These are phyloP conservation scores for Strigamia crassipes DNA, from an alignment of 2,888 invertebrate genomes.

Conservation along the genomic window DNA sequence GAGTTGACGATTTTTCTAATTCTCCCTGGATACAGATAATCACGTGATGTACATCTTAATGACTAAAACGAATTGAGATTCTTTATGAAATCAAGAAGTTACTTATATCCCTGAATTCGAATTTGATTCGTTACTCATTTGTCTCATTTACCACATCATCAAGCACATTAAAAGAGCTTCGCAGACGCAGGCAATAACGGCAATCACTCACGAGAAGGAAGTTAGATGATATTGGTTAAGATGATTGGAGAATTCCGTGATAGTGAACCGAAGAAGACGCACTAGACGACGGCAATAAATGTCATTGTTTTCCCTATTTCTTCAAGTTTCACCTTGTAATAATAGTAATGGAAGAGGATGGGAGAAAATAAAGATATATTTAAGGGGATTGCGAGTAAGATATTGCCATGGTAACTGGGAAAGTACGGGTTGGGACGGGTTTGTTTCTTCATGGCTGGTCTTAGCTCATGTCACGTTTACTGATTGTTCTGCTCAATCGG, in stretches of 20 bases:
- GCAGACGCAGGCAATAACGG: not conserved
- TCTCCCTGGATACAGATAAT: not conserved
- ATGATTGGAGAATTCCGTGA: not conserved
- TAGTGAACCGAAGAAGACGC: too few species aligned
- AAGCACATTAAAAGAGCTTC: not conserved
- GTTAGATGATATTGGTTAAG: not conserved
- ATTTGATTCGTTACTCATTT: not conserved
- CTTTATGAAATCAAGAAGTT: not conserved
- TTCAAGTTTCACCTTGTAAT: not conserved
- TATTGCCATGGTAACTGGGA: not conserved
- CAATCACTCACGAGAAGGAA: not conserved
- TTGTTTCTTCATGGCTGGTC: slow-evolving; percentile 19
- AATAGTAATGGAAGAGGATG: not conserved
- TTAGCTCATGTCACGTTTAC: slow-evolving; percentile 34
- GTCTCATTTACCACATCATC: not conserved
- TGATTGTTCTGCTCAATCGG: slow-evolving; percentile 31
- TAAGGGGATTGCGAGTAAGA: not conserved
- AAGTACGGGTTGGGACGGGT: not conserved
- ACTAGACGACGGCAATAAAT: not conserved
- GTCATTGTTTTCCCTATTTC: not conserved
- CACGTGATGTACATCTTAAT: not conserved
- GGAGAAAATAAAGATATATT: not conserved
- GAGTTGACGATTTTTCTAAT: not conserved
- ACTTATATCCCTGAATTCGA: not conserved
- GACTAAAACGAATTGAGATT: not conserved